Evolutionary conservation across 2,888 invertebrate genomes (phyloP), one percentile per base, ranked within the genome.

Genomic region (Drosophila emarginata): DNA sequence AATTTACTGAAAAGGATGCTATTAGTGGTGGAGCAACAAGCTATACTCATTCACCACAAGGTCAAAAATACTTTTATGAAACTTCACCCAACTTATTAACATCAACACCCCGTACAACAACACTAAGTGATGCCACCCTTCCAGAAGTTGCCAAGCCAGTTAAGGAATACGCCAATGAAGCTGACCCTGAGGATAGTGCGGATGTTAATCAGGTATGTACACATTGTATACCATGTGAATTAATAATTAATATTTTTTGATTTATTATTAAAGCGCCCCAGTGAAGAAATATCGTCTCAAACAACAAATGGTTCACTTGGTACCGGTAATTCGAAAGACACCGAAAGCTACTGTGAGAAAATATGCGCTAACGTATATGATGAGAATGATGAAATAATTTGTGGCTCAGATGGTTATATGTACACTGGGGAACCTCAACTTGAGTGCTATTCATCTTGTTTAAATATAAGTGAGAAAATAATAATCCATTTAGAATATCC

Each of bases 341-440:
- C 83, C 2, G 91, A 91, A 69, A 90, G 88, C 2, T 90, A 90
- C 73, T 91, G 91, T 39, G 91, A 91, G 67, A 86, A 89, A 15
- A 87, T 91, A 52, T 91, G 91, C 70, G 89, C 91, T 12, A 91
- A 91, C 72, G 89, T 91, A 1, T 90, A 91, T 64, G 91, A 91
- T 69, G 91, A 91, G 37, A 89, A 90, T 64, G 91, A 91, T 62
- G 91, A 91, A 76, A 87, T 91, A 26, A 86, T 91, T 1, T 91
- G 91, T 66, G 91, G 91, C 23, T 91, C 91, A 14, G 91, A 91
- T 77, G 91, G 91, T 52, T 91, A 89, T 61, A 91, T 91, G 91
- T 91, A 91, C 63, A 91, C 91, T 5, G 91, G 91, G 56, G 91
- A 91, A 67, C 78, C 91, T 0, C 91, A 91, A 71, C 81, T 91